Base-by-base conservation (phyloP, 2,113 vertebrate genomes). In the Miniopterus natalensis region DNA sequence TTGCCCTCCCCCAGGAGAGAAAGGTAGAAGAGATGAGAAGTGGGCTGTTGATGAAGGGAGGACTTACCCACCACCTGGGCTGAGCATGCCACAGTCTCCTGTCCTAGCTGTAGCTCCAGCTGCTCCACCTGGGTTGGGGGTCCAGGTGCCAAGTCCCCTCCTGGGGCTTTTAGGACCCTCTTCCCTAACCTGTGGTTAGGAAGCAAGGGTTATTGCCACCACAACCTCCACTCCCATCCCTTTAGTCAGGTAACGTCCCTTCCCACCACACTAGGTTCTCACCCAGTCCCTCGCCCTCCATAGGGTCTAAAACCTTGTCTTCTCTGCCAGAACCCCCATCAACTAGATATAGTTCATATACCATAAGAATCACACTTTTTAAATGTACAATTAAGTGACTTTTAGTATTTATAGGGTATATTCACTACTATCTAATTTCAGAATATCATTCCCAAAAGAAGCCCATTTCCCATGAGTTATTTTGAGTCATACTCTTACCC, bases 1-100 rank as follows among this genome's bases (percentile, higher is more conserved):
- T 25, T 65, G 59, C 17, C 42, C 57, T 4, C 63, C 15, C 79
- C 6, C 80, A 4, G 23, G 83, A 92, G 75, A 49, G 78, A 89
- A 93, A 77, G 88, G 75, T 3, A 36, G 93, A 57, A 78, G 42
- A 75, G 78, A n/a, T 21, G 55, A 9, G 92, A 77, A 31, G 27
- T 15, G 11, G 87, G 61, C 27, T 94, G 23, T 86, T 61, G 36
- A 36, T 13, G 51, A 2, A 31, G 73, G n/a, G 18, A 87, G 53
- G 6, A 97, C 98, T 99, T 97, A 99, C 99, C 99, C 98, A 99
- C 98, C 96, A 99, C 98, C 88, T 98, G 97, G 31, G 99, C 99
- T 2, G 99, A 99, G 96, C 99, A 99, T 40, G 97, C 98, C 97
- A 99, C 97, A 1, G 83, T 98, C 98, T 99, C 98, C 95, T 97